These are phyloP conservation scores for Ecliptopera silaceata DNA, from an alignment of 2,888 invertebrate genomes.

Conservation along the genomic window DNA sequence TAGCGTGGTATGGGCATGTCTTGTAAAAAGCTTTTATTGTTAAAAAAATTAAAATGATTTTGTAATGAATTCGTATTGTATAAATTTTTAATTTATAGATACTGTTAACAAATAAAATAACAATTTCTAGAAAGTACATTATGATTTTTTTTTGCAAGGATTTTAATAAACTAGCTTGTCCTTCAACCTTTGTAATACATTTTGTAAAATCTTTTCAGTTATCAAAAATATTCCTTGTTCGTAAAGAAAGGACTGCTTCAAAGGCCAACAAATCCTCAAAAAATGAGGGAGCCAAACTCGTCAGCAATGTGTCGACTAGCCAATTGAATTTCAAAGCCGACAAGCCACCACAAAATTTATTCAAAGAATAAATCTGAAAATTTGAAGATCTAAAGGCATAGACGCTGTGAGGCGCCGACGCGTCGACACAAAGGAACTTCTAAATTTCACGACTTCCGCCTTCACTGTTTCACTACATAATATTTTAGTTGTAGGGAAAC, in stretches of 20 bases:
- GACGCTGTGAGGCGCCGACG: constrained; percentile 77
- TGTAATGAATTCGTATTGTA: no score
- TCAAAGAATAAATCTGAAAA: constrained; percentile 84
- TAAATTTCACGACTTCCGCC: constrained; percentile 82
- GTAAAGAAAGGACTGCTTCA: constrained; percentile 16
- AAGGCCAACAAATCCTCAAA: constrained; percentile 47
- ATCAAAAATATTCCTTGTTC: constrained; percentile 13
- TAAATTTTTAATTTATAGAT: no score
- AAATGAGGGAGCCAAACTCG: constrained; percentile 68
- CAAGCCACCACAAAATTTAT: constrained; percentile 81
- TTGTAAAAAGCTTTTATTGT: no score
- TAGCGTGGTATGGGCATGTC: no score
- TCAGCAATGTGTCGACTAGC: constrained; percentile 79
- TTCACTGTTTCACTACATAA: constrained; percentile 63
- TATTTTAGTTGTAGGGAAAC: constrained; percentile 28
- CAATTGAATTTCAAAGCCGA: constrained; percentile 83
- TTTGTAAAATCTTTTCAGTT: neutral
- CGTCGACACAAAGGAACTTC: constrained; percentile 81
- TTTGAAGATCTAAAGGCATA: constrained; percentile 81
- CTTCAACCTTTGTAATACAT: no score
- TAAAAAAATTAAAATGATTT: no score
- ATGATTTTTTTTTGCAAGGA: no score
- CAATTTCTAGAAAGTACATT: no score
- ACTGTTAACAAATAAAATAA: no score
- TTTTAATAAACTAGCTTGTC: no score